Evolutionary conservation across 2,113 vertebrate species (phyloP), one percentile per base, ranked within the genome.

Genomic region (Okapia johnstoni): DNA sequence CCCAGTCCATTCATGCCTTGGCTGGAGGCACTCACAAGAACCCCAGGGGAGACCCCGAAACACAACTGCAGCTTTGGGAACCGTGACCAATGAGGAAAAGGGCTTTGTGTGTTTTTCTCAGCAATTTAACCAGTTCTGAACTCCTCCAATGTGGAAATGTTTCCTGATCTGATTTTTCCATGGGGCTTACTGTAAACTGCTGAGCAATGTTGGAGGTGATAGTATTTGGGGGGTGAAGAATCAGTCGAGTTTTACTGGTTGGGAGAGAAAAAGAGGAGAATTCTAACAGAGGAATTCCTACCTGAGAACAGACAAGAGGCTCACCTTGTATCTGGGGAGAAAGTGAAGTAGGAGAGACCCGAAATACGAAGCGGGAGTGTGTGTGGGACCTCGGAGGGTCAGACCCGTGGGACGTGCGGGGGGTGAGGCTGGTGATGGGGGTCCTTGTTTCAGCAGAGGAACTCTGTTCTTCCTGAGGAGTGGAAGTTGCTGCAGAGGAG

Each of bases 1-100:
- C 50, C 52, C 46, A 16, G 28, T 14, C 17, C 9, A 0, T 2
- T 12, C 1, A 0, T 0, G 19, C 11, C 36, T 16, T 8, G 30
- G 40, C 13, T 3, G 61, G 8, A 25, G 17, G 9, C 21, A 2
- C n/a, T 23, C 6, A 0, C 6, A 17, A 17, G 85, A 25, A 23
- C n/a, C 52, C 25, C 5, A 3, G 0, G 13, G 40, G 10, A 30
- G 89, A 54, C 3, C 5, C n/a, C 28, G 21, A 23, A 19, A 14
- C 61, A n/a, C 3, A n/a, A 16, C 13, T 3, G 0, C 9, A 46
- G 26, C 21, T 21, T 48, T 1, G 40, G 43, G 16, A 36, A 50
- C 33, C 1, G 46, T 10, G 1, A 13, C 60, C 33, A 0, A 0
- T 3, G 7, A 36, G 23, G 77, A 30, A 19, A 60, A 15, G 6